Evolutionary conservation across 2,888 invertebrate species (phyloP).

Genomic region (Pilophorus perplexus): DNA sequence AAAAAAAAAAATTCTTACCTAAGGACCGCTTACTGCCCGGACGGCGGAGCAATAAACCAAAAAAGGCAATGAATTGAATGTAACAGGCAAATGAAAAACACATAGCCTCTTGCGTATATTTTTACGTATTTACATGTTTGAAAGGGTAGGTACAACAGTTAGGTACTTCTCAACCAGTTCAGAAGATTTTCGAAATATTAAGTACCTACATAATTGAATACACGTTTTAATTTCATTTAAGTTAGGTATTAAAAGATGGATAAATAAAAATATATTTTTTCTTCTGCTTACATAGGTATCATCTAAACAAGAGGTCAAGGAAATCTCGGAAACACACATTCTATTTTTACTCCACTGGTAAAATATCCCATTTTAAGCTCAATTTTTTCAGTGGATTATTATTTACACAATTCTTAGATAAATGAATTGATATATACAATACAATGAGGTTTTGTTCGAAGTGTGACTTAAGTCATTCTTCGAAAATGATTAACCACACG

Average conservation of each 20-base stretch:
- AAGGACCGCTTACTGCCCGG: no score
- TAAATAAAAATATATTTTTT: constrained; percentile 41
- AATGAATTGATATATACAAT: no score
- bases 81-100: no score
- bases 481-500: no score
- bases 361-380: constrained; percentile 45
- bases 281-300: background rate
- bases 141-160: constrained; percentile 24
- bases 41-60: no score
- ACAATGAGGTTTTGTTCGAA: no score
- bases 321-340: constrained; percentile 42
- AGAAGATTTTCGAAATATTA: constrained; percentile 12
- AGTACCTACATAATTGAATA: constrained; percentile 31
- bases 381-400: constrained; percentile 31
- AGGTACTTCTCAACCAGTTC: background rate
- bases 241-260: constrained; percentile 35
- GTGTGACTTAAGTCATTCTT: no score
- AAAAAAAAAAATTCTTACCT: no score
- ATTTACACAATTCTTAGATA: no score
- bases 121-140: constrained; percentile 37
- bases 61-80: no score
- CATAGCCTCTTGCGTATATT: no score
- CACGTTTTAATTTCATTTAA: no score
- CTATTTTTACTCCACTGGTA: constrained; percentile 37
- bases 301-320: constrained; percentile 36